phyloP scores from a whole-genome alignment of 2,113 vertebrate species.

The Ptilonorhynchus violaceus region DNA sequence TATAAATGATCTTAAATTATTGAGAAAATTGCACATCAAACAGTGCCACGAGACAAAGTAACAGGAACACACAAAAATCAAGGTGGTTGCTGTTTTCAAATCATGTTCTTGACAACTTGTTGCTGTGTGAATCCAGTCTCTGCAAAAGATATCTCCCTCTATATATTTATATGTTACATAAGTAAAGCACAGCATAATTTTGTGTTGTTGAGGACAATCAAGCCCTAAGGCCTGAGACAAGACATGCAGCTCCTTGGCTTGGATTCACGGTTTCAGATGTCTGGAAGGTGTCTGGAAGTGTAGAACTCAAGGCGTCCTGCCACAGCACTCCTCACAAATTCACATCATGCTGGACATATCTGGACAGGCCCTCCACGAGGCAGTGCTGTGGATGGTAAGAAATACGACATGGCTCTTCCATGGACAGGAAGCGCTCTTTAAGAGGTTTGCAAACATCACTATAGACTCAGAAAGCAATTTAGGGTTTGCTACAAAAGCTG shows the following conservation, averaged over 20 bases:
- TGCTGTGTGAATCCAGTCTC: background rate
- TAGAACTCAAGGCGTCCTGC: background rate
- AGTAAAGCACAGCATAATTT: background rate
- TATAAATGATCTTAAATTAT: background rate
- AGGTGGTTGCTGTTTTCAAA: background rate
- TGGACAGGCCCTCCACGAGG: background rate
- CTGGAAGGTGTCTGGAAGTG: background rate
- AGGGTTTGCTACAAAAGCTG: background rate
- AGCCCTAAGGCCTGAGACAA: background rate
- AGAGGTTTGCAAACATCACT: background rate
- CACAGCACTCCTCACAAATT: background rate
- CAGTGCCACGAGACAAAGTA: background rate
- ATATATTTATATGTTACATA: background rate
- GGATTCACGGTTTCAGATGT: background rate
- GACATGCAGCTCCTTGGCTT: background rate
- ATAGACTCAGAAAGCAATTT: background rate
- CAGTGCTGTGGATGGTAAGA: background rate
- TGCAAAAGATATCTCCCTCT: background rate
- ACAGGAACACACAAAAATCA: background rate
- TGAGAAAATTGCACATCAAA: background rate
- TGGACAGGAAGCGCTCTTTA: background rate
- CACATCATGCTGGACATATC: background rate
- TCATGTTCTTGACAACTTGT: background rate
- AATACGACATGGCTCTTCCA: background rate
- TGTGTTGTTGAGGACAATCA: background rate